Evolutionary conservation across 2,797 vertebrate genomes (phyloP), one percentile per base, ranked within the genome.

Genomic region (Etheostoma perlongum): DNA sequence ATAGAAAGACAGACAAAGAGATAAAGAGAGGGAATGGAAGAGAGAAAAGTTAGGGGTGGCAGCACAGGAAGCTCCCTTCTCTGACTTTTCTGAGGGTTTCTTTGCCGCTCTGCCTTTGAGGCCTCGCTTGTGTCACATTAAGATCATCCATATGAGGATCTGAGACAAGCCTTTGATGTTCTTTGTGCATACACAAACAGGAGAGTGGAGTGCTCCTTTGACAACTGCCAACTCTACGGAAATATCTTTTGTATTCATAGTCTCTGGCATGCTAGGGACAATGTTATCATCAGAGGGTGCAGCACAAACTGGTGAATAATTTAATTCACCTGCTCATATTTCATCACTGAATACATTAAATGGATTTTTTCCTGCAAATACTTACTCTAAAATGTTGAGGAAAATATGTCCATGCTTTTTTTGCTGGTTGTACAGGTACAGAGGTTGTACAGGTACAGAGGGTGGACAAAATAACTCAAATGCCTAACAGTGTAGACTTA

Each of bases 161-260:
- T 79, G 84, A 93, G 85, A 83, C 77, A 58, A 85, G 88, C 85
- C 91, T 95, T 94, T 95, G 91, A 95, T 93, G 91, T 91, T 94
- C 91, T 93, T 89, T 92, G 90, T 91, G 93, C 88, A 93, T 95
- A 89, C 84, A 91, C 92, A 95, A 94, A 92, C 88, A 92, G 87
- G 71, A 85, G 88, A 88, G 83, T 78, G 58, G 78, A 88, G 89
- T 48, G 72, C 82, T 89, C 92, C 93, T 92, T 87, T 91, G 90
- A 91, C 91, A 90, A 94, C 89, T 91, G 87, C 87, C 87, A 91
- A 78, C 81, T 88, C 85, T 79, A 91, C 85, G 86, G 75, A 89
- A 84, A 85, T 77, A 84, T 89, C 67, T 90, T 91, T 87, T 81
- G 84, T 88, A 79, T 84, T 85, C 77, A 9, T 64, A 79, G 63